Evolutionary conservation across 2,797 vertebrate species (phyloP), one percentile per base, ranked within the genome.

Genomic region (Bucorvus abyssinicus): DNA sequence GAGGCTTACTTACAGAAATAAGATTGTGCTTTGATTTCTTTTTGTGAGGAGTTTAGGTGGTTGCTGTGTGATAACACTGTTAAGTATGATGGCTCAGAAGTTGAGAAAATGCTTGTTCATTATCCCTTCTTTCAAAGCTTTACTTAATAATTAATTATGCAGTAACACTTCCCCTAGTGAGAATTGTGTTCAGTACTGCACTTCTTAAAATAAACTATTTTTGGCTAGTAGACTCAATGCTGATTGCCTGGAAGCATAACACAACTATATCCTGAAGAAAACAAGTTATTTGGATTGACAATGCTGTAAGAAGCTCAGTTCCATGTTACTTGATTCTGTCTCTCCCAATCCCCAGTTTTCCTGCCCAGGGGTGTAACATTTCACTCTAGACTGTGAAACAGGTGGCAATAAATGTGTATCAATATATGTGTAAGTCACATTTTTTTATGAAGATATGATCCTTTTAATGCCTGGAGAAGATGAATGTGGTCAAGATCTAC

Each of bases 151-250:
- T 63, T 79, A 84, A 67, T 80, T 69, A 55, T 42, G 22, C 55
- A 52, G n/a, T 83, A 93, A 55, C 24, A 14, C 23, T 92, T 86
- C 32, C 42, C 29, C 65, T 55, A 65, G 45, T 81, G 65, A 94
- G 64, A 85, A 92, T 47, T 56, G 22, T 23, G 7, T 86, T 89
- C 49, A 42, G 56, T 80, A 60, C 67, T 49, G 38, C 85, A 40
- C 49, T 95, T 79, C 61, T 81, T 67, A 75, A 92, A 85, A 79
- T 83, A 77, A 93, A 85, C 34, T 84, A 3, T 4, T 90, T 93
- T 53, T 79, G 78, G 49, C 24, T 91, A 2, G 0, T 80, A 27
- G 8, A 80, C 56, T 89, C 87, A 50, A 7, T 83, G 68, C 64
- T 1, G 4, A 24, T 87, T 89, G 82, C 53, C 64, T 40, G 22